Evolutionary conservation across 2,113 vertebrate species (phyloP).

Genomic region (Monarcha castaneiventris): DNA sequence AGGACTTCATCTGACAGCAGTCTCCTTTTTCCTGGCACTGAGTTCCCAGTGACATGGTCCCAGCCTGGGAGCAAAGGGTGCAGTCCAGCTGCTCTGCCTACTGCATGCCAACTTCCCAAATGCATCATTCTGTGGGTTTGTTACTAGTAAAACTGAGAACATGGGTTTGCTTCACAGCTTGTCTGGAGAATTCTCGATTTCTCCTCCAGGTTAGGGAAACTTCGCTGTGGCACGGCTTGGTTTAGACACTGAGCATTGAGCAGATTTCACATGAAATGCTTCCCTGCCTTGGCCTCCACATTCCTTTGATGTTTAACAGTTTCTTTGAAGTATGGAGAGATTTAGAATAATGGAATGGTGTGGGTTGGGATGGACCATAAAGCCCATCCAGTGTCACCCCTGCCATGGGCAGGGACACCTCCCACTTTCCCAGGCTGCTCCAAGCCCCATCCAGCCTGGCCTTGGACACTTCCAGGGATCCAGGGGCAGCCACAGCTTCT

Average conservation of each 20-base stretch:
- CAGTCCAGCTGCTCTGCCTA: background rate
- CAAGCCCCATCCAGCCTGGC: fast-evolving
- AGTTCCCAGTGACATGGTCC: background rate
- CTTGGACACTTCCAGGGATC: background rate
- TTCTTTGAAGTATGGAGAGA: background rate
- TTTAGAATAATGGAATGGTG: background rate
- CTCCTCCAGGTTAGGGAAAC: background rate
- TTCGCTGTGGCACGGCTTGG: background rate
- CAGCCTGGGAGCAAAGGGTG: background rate
- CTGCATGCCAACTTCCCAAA: background rate
- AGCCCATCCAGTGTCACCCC: background rate
- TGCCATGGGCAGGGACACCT: background rate
- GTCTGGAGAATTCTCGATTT: background rate
- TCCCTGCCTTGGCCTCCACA: background rate
- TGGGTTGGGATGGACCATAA: background rate
- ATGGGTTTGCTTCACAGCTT: background rate
- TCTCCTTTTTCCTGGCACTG: background rate
- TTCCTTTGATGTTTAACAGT: background rate
- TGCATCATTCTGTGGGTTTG: background rate
- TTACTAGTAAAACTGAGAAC: background rate
- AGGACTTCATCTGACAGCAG: background rate
- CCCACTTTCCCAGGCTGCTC: background rate
- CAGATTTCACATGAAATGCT: background rate
- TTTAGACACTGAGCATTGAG: background rate
- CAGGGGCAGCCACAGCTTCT: background rate